Conservation (phyloP, 2,888 invertebrate genomes). For the Papilio demoleus region DNA sequence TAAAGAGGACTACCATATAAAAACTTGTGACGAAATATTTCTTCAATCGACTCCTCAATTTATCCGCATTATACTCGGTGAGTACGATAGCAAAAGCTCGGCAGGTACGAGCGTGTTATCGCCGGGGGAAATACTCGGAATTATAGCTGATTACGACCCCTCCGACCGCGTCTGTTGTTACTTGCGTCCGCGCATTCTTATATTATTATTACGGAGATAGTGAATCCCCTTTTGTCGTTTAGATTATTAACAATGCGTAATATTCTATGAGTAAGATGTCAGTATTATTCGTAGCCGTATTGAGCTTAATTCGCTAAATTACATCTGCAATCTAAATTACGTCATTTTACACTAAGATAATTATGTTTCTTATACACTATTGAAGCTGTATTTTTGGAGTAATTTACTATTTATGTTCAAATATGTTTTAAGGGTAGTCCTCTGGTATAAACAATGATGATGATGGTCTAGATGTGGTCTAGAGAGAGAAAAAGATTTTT, state of each 20-base stretch:
- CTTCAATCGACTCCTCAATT: constrained; percentile 52
- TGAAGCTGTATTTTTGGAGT: too few species aligned
- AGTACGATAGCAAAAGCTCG: constrained; percentile 45
- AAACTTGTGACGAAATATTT: neutral
- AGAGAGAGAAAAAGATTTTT: too few species aligned
- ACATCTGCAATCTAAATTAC: too few species aligned
- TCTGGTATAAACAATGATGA: too few species aligned
- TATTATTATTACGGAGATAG: constrained; percentile 35
- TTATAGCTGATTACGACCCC: constrained; percentile 48
- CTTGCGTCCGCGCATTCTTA: constrained; percentile 36
- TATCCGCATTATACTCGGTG: constrained; percentile 52
- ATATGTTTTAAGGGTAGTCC: too few species aligned
- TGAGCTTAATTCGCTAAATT: too few species aligned
- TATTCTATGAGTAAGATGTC: constrained; percentile 30
- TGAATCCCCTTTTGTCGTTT: constrained; percentile 37
- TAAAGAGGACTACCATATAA: too few species aligned
- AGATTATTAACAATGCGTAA: constrained; percentile 20
- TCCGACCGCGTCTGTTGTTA: constrained; percentile 35
- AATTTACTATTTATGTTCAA: too few species aligned
- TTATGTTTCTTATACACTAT: too few species aligned
- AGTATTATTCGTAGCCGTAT: neutral
- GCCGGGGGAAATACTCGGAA: constrained; percentile 61
- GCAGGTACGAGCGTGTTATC: constrained; percentile 61
- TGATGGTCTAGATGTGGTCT: too few species aligned
- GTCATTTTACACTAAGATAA: neutral